Evolutionary conservation across 2,797 vertebrate genomes (phyloP).

Genomic region (Mycteria americana): DNA sequence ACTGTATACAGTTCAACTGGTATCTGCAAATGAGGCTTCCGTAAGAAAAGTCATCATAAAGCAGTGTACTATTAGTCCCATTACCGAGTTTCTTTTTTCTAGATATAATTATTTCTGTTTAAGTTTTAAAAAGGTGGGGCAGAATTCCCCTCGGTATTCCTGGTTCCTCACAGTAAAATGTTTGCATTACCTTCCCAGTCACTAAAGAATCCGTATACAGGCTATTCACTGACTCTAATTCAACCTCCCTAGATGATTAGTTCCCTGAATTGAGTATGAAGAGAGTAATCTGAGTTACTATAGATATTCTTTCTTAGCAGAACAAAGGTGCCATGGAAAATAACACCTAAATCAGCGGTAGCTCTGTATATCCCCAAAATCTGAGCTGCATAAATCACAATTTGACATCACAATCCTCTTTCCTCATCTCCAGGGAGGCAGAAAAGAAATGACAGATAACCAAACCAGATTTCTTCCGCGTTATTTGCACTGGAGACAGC

Average conservation of each 20-base stretch:
- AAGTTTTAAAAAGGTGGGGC: not conserved
- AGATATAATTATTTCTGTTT: not conserved
- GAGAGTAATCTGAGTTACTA: not conserved
- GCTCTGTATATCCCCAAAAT: not conserved
- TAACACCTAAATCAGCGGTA: not conserved
- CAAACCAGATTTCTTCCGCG: not conserved
- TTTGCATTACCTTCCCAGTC: not conserved
- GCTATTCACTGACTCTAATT: not conserved
- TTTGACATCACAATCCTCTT: not conserved
- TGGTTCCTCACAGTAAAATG: not conserved
- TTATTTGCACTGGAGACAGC: slow-evolving; percentile 6
- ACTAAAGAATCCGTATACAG: not conserved
- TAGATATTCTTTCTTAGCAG: not conserved
- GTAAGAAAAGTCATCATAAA: not conserved
- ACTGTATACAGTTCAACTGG: not conserved
- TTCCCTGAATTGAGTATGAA: not conserved
- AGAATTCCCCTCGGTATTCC: not conserved
- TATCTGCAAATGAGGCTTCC: not conserved
- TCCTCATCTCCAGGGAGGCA: not conserved
- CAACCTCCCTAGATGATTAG: not conserved
- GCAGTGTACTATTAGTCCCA: not conserved
- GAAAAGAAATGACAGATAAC: not conserved
- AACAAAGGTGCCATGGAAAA: not conserved
- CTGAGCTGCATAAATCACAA: not conserved
- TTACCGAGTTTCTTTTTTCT: not conserved